These are phyloP conservation scores for Smittia aterrima DNA, from an alignment of 2,888 invertebrate species.

Conservation along the genomic window DNA sequence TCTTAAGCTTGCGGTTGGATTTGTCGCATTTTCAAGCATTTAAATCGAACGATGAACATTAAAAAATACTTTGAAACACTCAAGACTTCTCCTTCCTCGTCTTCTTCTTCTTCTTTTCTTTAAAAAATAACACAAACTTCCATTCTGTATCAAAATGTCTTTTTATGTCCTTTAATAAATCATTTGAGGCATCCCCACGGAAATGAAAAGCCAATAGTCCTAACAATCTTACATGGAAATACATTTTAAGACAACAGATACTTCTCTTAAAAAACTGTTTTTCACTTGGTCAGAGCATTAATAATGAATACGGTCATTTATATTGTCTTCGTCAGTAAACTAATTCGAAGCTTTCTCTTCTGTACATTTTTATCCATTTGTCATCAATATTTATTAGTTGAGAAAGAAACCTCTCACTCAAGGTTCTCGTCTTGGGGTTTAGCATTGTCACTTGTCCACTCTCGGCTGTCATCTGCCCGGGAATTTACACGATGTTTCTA, in stretches of 20 bases:
- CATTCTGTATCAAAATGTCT: constrained; percentile 39
- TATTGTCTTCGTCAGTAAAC: constrained; percentile 18
- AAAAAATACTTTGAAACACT: not conserved
- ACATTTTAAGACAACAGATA: constrained; percentile 37
- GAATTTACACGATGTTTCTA: too few species aligned
- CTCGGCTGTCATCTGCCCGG: too few species aligned
- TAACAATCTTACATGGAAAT: constrained; percentile 38
- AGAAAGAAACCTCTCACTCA: not conserved
- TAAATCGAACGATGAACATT: too few species aligned
- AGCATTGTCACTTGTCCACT: not conserved
- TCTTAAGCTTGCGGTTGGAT: not conserved
- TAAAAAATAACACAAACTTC: not conserved
- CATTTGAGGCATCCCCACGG: constrained; percentile 34
- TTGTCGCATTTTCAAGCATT: not conserved
- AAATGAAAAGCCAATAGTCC: constrained; percentile 38
- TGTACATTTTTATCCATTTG: constrained; percentile 31
- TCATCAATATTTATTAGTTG: constrained; percentile 30
- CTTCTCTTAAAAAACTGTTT: constrained; percentile 10
- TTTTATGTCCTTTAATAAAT: constrained; percentile 40
- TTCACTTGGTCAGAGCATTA: constrained; percentile 27
- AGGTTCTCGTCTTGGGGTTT: not conserved
- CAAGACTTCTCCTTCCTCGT: not conserved
- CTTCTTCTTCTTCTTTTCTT: not conserved
- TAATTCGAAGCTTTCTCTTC: constrained; percentile 4
- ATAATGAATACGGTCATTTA: constrained; percentile 41